Conservation (phyloP, 2,888 invertebrate genomes). For the Hoplodrina blanda region DNA sequence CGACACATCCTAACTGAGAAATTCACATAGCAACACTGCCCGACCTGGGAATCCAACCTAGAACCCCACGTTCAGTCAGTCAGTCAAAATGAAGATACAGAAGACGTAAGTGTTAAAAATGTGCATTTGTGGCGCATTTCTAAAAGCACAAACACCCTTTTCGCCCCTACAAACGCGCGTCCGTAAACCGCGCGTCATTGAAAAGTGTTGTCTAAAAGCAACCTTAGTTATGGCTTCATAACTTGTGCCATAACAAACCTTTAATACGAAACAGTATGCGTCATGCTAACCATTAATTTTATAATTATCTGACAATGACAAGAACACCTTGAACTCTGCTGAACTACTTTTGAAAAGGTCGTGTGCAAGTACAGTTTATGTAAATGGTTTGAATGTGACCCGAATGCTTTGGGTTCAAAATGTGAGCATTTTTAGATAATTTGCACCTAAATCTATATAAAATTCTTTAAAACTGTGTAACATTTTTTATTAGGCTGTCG, state of each 20-base stretch:
- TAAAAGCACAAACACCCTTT: too few species aligned
- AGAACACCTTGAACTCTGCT: constrained; percentile 42
- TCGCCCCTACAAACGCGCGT: too few species aligned
- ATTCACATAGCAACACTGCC: too few species aligned
- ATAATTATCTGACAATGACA: constrained; percentile 51
- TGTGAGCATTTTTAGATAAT: background rate
- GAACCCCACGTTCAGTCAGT: too few species aligned
- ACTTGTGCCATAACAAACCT: constrained; percentile 21
- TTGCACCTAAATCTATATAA: too few species aligned
- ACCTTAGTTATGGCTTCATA: constrained; percentile 11
- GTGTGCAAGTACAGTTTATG: constrained; percentile 1
- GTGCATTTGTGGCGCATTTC: too few species aligned
- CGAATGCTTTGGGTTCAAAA: background rate
- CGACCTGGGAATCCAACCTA: too few species aligned
- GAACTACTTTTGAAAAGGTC: constrained; percentile 53
- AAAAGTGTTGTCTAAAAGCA: constrained; percentile 1
- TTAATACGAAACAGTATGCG: constrained; percentile 37
- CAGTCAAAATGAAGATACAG: background rate
- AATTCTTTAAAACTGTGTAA: too few species aligned
- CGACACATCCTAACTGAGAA: too few species aligned
- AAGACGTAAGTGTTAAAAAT: too few species aligned
- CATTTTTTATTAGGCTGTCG: too few species aligned
- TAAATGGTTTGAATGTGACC: constrained; percentile 6
- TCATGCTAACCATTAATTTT: constrained; percentile 49
- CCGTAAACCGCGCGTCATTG: background rate